Evolutionary conservation across 2,113 vertebrate genomes (phyloP), one percentile per base, ranked within the genome.

Genomic region (Lepus timidus): DNA sequence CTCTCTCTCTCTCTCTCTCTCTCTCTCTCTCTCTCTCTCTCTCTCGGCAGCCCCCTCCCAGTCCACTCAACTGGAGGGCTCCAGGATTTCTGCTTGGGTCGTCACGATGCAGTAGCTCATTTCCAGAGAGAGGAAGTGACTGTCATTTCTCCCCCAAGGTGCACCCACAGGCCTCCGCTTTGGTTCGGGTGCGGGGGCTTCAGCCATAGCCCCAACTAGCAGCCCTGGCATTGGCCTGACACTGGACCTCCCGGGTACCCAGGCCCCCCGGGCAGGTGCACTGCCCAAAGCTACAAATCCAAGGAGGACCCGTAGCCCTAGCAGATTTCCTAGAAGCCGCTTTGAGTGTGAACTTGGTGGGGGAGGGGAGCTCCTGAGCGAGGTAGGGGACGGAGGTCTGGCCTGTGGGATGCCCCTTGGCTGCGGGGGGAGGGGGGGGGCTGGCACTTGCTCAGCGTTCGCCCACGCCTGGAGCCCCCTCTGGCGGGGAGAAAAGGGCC

Each of bases 391-490:
- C 22, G 16, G 62, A 13, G 55, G 64, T 86, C 65, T 85, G 71
- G 71, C 71, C 78, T 95, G 49, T 61, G 75, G 61, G 61, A 75
- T 58, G 65, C 74, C 79, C 64, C 2, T 75, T 51, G 33, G 70
- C 70, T 90, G 82, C 44, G 49, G 55, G 31, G 58, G 20, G 86
- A 2, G 44, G n/a, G 71, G 78, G 13, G 71, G 55, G 55, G 5
- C 36, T 6, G 13, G 20, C 84, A 91, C 76, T 89, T 62, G 82
- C 71, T 95, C 68, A 0, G n/a, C 16, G 5, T 76, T 90, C 49
- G 6, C 96, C 96, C 80, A 94, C 94, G 65, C 83, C 33, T 0
- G 62, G 82, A 89, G 52, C 91, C 93, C 95, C 92, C 95, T 96
- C 74, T 16, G 58, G 92, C 68, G 16, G 62, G 68, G 65, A 95